Evolutionary conservation across 2,113 vertebrate species (phyloP).

Genomic region (Istiophorus platypterus): DNA sequence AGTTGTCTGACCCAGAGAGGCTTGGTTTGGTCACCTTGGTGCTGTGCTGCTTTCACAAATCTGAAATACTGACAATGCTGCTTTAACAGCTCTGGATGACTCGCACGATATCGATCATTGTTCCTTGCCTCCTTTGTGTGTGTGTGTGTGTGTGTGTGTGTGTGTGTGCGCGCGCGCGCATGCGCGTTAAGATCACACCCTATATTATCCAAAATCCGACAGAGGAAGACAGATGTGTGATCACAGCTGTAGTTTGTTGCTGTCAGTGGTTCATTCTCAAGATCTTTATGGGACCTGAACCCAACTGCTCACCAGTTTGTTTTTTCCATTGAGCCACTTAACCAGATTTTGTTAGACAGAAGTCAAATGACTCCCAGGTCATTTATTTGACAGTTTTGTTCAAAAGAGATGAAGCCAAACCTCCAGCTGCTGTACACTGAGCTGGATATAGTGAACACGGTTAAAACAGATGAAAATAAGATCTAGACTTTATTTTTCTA

Average conservation of each 20-base stretch:
- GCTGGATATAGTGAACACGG: too few relatives aligned
- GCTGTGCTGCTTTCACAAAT: background rate
- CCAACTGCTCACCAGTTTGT: background rate
- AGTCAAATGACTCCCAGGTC: too few relatives aligned
- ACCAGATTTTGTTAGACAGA: background rate
- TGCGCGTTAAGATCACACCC: slow-evolving; percentile 26
- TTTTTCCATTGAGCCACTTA: background rate
- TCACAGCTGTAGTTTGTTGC: slow-evolving; percentile 26
- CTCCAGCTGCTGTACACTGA: too few relatives aligned
- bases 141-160: background rate
- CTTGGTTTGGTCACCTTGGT: slow-evolving; percentile 16
- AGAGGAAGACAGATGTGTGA: slow-evolving; percentile 17
- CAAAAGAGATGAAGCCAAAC: too few relatives aligned
- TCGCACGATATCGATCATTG: slow-evolving; percentile 41
- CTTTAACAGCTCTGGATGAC: slow-evolving; percentile 43
- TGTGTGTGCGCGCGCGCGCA: background rate
- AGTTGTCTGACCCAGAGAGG: slow-evolving; percentile 8
- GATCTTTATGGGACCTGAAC: background rate
- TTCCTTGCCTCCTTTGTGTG: slow-evolving; percentile 4
- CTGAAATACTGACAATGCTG: slow-evolving; percentile 12
- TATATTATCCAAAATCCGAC: background rate
- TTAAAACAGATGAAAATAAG: too few relatives aligned
- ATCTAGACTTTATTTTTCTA: too few relatives aligned
- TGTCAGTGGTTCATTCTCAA: background rate
- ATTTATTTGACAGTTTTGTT: too few relatives aligned